These are phyloP conservation scores for Nanger granti DNA, from an alignment of 2,113 vertebrate species.

Conservation along the genomic window DNA sequence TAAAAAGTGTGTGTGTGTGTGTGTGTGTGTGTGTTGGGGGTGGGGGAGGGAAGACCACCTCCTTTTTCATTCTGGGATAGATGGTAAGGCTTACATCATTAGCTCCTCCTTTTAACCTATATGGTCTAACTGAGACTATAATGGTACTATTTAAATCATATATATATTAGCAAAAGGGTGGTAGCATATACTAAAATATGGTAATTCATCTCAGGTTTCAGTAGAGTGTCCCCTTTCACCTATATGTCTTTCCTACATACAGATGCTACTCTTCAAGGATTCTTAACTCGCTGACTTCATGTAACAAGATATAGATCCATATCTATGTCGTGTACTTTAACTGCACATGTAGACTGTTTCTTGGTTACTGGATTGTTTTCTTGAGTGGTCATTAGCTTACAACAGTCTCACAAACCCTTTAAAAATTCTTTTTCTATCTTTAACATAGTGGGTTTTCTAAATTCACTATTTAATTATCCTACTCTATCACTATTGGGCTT, in stretches of 20 bases:
- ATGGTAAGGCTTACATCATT: background rate
- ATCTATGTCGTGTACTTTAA: background rate
- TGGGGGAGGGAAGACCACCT: background rate
- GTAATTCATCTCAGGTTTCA: background rate
- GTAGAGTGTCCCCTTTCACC: background rate
- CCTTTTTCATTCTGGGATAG: background rate
- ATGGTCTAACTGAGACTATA: background rate
- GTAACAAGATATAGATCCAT: background rate
- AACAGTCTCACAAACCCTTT: background rate
- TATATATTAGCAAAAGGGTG: background rate
- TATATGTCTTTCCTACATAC: background rate
- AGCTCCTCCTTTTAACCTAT: background rate
- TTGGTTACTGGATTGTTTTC: background rate
- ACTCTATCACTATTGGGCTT: background rate
- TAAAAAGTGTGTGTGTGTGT: background rate
- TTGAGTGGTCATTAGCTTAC: background rate
- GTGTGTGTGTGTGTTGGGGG: background rate
- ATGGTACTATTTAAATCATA: background rate
- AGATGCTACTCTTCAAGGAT: background rate
- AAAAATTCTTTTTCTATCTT: background rate
- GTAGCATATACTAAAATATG: background rate
- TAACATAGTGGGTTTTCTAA: background rate
- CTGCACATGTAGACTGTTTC: background rate
- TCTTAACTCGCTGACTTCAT: background rate
- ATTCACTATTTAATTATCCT: background rate